Base-by-base conservation (phyloP, 2,888 invertebrate genomes). In the Papilio gigon region DNA sequence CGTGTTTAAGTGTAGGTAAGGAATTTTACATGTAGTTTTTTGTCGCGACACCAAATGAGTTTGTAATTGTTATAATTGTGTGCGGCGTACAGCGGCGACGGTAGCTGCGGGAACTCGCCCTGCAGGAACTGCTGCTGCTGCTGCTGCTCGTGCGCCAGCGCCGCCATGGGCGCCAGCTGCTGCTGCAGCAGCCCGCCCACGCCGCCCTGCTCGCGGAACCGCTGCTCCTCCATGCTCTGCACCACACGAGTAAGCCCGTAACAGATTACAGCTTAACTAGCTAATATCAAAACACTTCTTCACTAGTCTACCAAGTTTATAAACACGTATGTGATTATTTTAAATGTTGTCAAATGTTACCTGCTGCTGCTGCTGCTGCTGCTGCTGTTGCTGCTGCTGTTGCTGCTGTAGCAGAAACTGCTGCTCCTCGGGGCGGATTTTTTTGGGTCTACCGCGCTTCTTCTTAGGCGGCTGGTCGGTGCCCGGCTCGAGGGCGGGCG, bases 371-470 rank as follows among this genome's bases (percentile, higher is more conserved):
- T 77, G 77, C 61, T 80, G 80, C n/a, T 80, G 80, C 33, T 83
- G 84, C 22, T 89, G 90, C 64, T 91, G 92, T n/a, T 86, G 86
- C 22, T 88, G 86, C 6, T 86, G 86, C 67, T 88, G 87, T 67
- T 88, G 88, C 67, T 90, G 91, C 78, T 89, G 90, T 78, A 89
- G 60, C 70, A 92, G 81, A 75, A 92, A 92, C 81, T 93, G 93
- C 74, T 92, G 93, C 75, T 93, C 94, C 80, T 94, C 94, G 61
- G 94, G 93, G 72, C 96, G 94, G 20, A 97, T 95, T 89, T 97
- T 98, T 89, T 97, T 97, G 71, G 97, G 97, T 71, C 97, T 93
- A 22, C 97, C 97, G 30, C 97, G 90, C 82, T 97, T 97, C 88
- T 97, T 97, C 90, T 97, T 97, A 72, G 96, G 95, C 72, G 95